Percentiles rank a stretch among this genome's conserved stretches.
phyloP scores from a whole-genome alignment of 2,888 invertebrate genomes.

The Brachyptera putata region DNA sequence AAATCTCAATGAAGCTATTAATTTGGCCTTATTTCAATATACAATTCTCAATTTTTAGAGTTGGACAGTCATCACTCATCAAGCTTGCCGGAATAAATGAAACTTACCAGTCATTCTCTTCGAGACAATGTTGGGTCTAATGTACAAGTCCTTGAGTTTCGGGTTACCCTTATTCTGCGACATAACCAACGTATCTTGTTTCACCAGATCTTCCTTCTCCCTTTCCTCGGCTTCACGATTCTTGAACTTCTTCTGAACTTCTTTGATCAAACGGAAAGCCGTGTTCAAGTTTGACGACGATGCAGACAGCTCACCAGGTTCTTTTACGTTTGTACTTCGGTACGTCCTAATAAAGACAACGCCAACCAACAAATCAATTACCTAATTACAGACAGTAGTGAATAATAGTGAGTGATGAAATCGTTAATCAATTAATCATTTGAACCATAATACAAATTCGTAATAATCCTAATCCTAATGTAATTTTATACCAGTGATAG shows the following conservation, averaged over 20 bases:
- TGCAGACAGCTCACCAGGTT: slow-evolving; percentile 90
- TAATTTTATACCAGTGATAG: too few relatives aligned
- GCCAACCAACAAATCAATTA: too few relatives aligned
- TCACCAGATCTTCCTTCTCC: slow-evolving; percentile 97
- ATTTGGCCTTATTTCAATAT: too few relatives aligned
- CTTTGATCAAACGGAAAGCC: slow-evolving; percentile 96
- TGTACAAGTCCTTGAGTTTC: slow-evolving; percentile 94
- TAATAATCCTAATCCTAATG: too few relatives aligned
- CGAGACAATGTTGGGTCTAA: slow-evolving; percentile 97
- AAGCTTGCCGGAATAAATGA: too few relatives aligned
- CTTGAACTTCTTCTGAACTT: slow-evolving; percentile 97
- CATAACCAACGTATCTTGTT: slow-evolving; percentile 92
- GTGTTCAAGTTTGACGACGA: slow-evolving; percentile 95
- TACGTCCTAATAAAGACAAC: slow-evolving; percentile 76
- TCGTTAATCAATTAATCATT: too few relatives aligned
- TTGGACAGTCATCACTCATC: too few relatives aligned
- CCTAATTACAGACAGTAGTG: too few relatives aligned
- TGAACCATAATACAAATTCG: too few relatives aligned
- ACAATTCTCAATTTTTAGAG: too few relatives aligned
- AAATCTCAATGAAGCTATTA: too few relatives aligned
- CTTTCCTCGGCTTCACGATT: slow-evolving; percentile 97
- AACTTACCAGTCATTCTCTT: slow-evolving; percentile 81
- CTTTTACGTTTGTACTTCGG: slow-evolving; percentile 94
- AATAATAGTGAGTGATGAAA: too few relatives aligned
- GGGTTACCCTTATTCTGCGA: slow-evolving; percentile 97